Base-by-base conservation (phyloP, 2,888 invertebrate genomes). In the Drosophila robusta region DNA sequence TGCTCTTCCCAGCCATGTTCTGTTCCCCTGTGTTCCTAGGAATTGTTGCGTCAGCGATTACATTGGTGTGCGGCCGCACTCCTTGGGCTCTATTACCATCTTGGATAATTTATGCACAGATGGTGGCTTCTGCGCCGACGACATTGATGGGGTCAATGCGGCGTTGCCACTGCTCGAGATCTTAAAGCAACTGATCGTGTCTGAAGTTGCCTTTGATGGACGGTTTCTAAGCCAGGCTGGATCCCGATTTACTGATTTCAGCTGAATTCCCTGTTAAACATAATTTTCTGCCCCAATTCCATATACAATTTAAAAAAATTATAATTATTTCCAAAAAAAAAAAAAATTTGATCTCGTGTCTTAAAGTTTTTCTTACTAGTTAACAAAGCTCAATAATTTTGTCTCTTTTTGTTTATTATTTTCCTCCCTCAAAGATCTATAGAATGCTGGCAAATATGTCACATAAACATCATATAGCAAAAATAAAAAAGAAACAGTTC, bases 91-190 rank as follows among this genome's bases (percentile, higher is more conserved):
- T 64, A 82, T 77, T 77, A 79, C 69, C 77, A 70, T 62, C 68
- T 36, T n/a, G 60, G 44, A 57, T 84, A 87, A 83, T 84, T 79
- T 84, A 83, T 83, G 87, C 87, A 83, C 42, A 60, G 72, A 75
- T 61, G 64, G 52, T 75, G 75, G 66, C 78, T 77, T 26, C 51
- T 45, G 52, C 67, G 50, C 46, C 51, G 57, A 49, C 49, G 66
- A 69, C 85, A 68, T 52, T 77, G 75, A 73, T 66, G 65, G 77
- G 62, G 74, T 65, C 77, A 77, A 65, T 57, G 69, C 42, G 50
- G 61, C 51, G n/a, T 41, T 64, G 79, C 80, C 67, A 75, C 71
- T 64, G 67, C 41, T 39, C 66, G 26, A 51, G 39, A 45, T 45
- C 12, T 34, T 47, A 55, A 36, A n/a, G 29, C 24, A 34, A 24